phyloP scores from a whole-genome alignment of 2,113 vertebrate species.

The Callionymus lyra region DNA sequence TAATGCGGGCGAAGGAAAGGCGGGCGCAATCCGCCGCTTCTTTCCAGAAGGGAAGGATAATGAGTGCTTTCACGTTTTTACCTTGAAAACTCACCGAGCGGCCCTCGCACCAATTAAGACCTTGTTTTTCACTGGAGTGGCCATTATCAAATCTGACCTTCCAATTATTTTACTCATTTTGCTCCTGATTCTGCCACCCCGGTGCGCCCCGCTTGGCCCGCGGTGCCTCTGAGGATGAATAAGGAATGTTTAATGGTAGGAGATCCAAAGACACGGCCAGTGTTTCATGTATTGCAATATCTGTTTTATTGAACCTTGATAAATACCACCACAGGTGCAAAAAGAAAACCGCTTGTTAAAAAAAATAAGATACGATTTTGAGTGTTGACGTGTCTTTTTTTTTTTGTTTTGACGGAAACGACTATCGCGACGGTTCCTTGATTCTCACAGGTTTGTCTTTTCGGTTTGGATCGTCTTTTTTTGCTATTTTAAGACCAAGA shows the following conservation, averaged over 20 bases:
- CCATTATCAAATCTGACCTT: slow-evolving; percentile 72
- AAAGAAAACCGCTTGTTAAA: no score
- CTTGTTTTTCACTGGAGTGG: slow-evolving; percentile 57
- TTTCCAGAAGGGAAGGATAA: slow-evolving; percentile 52
- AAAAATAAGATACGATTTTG: no score
- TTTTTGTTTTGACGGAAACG: no score
- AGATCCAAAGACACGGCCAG: slow-evolving; percentile 19
- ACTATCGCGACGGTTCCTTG: no score
- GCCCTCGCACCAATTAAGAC: slow-evolving; percentile 68
- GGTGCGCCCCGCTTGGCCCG: slow-evolving; percentile 25
- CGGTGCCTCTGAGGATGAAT: slow-evolving; percentile 38
- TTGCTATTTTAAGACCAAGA: no score
- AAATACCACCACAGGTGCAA: no score
- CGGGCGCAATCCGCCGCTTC: slow-evolving; percentile 21
- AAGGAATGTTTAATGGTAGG: slow-evolving; percentile 51
- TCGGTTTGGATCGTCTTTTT: no score
- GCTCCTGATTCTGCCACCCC: slow-evolving; percentile 54
- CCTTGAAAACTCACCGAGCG: slow-evolving; percentile 62
- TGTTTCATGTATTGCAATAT: no score
- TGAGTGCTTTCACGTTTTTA: slow-evolving; percentile 71
- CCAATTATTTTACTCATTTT: slow-evolving; percentile 69
- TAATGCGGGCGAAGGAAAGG: slow-evolving; percentile 22
- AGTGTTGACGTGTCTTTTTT: no score
- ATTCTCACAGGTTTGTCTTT: no score
- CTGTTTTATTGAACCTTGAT: no score